These are phyloP conservation scores for Xenentodon cancila DNA, from an alignment of 2,797 vertebrate genomes.

Conservation along the genomic window DNA sequence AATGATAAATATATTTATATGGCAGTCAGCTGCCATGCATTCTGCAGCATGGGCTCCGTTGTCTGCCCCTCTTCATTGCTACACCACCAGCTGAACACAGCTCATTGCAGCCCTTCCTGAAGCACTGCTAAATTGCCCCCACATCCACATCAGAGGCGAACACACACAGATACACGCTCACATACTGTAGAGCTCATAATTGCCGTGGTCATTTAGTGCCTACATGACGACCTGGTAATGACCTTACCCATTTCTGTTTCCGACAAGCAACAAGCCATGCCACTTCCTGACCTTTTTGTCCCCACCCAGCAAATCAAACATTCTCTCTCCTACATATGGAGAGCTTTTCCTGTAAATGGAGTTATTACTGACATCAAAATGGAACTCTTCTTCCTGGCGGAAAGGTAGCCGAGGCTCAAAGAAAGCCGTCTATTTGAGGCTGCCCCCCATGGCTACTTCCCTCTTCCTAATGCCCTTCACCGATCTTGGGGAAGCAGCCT, in stretches of 20 bases:
- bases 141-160: constrained; percentile 27
- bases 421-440: constrained; percentile 59
- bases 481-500: constrained; percentile 26
- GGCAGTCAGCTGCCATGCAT: constrained; percentile 71
- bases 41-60: constrained; percentile 58
- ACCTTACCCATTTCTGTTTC: constrained; percentile 29
- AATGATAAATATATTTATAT: constrained; percentile 44
- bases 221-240: constrained; percentile 60
- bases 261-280: constrained; percentile 21
- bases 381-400: constrained; percentile 41
- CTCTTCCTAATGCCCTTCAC: constrained; percentile 52
- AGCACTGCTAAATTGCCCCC: constrained; percentile 43
- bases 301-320: constrained; percentile 57
- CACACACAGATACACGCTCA: constrained; percentile 35
- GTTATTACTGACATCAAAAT: constrained; percentile 68
- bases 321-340: constrained; percentile 45
- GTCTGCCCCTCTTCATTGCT: constrained; percentile 52
- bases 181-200: constrained; percentile 37
- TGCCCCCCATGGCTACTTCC: constrained; percentile 19
- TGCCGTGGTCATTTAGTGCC: constrained; percentile 65
- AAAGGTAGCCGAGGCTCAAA: constrained; percentile 55
- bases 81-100: constrained; percentile 54
- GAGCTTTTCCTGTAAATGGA: constrained; percentile 59
- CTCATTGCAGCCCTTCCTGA: constrained; percentile 54
- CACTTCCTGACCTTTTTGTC: constrained; percentile 59